Conservation (phyloP, 1,140 invertebrate species). For the Calycopis cecrops region DNA sequence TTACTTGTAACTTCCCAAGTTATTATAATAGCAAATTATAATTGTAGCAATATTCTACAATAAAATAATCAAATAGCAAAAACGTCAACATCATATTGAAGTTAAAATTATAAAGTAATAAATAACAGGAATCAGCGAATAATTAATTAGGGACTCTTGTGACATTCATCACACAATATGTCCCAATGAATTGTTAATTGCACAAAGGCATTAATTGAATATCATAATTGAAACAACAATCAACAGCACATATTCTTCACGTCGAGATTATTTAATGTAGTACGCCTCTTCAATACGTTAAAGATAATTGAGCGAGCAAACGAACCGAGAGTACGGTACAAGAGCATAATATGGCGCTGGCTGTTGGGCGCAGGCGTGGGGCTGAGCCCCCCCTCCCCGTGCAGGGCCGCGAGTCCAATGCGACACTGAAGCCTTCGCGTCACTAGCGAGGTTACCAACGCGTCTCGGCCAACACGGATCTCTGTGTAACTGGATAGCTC, state of each 20-base stretch:
- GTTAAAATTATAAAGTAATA: no score
- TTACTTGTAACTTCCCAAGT: no score
- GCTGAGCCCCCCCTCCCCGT: slow-evolving; percentile 27
- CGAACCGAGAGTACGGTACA: slow-evolving; percentile 49
- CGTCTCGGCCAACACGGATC: slow-evolving; percentile 29
- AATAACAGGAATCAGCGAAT: no score
- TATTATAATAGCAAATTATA: no score
- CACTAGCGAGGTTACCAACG: slow-evolving; percentile 19
- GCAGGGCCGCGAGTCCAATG: slow-evolving; percentile 27
- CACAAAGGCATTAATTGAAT: no score
- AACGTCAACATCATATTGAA: no score
- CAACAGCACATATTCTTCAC: background rate
- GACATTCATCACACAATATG: no score
- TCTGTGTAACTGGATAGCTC: no score
- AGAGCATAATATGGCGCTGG: slow-evolving; percentile 45
- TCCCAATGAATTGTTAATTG: no score
- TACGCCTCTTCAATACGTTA: slow-evolving; percentile 35
- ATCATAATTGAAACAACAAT: background rate
- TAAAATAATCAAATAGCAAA: no score
- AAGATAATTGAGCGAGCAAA: slow-evolving; percentile 57
- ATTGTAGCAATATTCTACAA: no score
- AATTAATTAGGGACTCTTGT: no score
- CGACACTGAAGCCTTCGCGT: slow-evolving; percentile 20
- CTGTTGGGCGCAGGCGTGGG: slow-evolving; percentile 47
- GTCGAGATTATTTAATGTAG: slow-evolving; percentile 20